Evolutionary conservation across 2,888 invertebrate species (phyloP).

Genomic region (Gortyna flavago): DNA sequence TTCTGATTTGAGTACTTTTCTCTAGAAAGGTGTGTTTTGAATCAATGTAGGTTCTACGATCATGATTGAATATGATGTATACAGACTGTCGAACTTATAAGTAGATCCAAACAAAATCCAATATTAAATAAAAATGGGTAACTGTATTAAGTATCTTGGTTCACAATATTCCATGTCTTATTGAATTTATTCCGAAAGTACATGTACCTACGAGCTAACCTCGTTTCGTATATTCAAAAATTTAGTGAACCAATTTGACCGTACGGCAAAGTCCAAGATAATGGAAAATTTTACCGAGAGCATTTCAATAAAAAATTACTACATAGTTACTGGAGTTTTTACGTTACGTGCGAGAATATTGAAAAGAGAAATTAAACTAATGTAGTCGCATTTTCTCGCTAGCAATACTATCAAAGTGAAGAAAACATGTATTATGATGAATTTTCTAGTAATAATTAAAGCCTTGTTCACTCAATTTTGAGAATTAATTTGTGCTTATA

Average conservation of each 20-base stretch:
- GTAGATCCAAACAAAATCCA: background rate
- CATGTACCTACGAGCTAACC: background rate
- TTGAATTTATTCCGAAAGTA: background rate
- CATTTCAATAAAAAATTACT: constrained; percentile 51
- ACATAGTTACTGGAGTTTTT: background rate
- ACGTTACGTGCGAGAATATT: background rate
- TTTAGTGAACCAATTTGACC: constrained; percentile 29
- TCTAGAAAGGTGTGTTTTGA: background rate
- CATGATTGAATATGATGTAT: background rate
- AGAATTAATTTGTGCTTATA: background rate
- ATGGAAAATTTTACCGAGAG: constrained; percentile 14
- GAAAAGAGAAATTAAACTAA: background rate
- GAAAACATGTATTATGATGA: background rate
- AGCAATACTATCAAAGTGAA: background rate
- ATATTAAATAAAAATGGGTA: background rate
- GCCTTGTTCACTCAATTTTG: background rate
- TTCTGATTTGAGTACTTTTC: background rate
- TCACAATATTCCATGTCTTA: background rate
- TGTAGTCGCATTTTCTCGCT: background rate
- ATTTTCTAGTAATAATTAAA: background rate
- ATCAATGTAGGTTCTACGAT: background rate
- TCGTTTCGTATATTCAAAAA: constrained; percentile 21
- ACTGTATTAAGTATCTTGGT: background rate
- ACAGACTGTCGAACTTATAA: background rate
- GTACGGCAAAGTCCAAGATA: constrained; percentile 6